Percentiles rank a stretch among this genome's conserved stretches.
Conservation (phyloP, 2,888 invertebrate genomes). For the Theretra japonica region DNA sequence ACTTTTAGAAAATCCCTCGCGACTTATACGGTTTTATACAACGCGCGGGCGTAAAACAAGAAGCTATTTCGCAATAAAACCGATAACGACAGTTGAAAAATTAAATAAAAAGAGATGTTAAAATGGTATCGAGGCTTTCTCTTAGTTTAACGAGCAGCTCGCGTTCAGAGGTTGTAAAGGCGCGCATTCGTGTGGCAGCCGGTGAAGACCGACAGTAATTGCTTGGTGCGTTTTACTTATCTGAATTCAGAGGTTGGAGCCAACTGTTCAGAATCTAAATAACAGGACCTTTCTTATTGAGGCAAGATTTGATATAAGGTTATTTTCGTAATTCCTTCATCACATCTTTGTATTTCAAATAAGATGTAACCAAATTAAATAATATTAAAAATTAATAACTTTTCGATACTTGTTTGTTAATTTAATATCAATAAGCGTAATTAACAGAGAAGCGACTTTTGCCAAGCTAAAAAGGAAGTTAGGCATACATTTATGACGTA, state of each 20-base stretch:
- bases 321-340: not conserved
- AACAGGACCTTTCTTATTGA: not conserved
- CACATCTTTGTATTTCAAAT: no score
- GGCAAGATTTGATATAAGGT: not conserved
- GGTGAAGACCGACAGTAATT: conserved; percentile 45
- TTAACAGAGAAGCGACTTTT: not conserved
- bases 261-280: not conserved
- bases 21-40: conserved; percentile 37
- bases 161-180: conserved; percentile 55
- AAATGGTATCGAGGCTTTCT: conserved; percentile 51
- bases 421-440: not conserved
- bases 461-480: not conserved
- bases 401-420: no score
- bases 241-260: not conserved
- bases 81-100: conserved; percentile 46
- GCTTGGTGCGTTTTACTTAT: conserved; percentile 36
- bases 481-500: not conserved
- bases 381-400: no score
- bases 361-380: no score
- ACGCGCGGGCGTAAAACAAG: conserved; percentile 30
- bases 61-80: conserved; percentile 44
- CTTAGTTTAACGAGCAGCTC: conserved; percentile 51
- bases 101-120: conserved; percentile 44
- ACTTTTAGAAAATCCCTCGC: conserved; percentile 55
- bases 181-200: conserved; percentile 40